Conservation (phyloP, 1,140 invertebrate genomes). For the Brachionus rubens region DNA sequence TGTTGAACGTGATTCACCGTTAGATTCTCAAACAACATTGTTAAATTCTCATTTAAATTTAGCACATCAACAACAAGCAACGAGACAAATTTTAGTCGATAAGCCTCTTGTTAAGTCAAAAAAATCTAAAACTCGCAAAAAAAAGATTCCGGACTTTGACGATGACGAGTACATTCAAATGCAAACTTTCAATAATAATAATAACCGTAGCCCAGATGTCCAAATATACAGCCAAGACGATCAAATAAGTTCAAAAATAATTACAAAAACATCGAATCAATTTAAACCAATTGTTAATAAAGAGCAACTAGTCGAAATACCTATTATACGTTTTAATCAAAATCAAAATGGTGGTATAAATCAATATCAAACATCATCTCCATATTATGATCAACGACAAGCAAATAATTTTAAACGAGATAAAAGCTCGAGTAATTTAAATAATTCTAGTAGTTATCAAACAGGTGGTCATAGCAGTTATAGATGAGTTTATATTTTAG, state of each 20-base stretch:
- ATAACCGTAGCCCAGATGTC: too few species aligned
- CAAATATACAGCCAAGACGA: neutral
- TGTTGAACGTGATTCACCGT: slow-evolving; percentile 3
- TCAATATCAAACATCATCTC: neutral
- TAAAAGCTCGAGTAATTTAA: neutral
- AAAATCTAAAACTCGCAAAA: neutral
- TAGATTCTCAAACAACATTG: slow-evolving; percentile 12
- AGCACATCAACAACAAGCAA: slow-evolving; percentile 17
- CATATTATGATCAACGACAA: too few species aligned
- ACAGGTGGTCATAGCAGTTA: neutral
- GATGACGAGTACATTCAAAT: slow-evolving; percentile 8
- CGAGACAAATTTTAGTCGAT: too few species aligned
- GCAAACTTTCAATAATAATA: slow-evolving; percentile 7
- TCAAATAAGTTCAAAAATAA: slow-evolving; percentile 2
- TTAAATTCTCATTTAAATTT: slow-evolving; percentile 17
- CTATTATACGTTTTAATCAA: slow-evolving; percentile 16
- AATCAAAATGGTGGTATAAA: neutral
- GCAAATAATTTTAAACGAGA: too few species aligned
- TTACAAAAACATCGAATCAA: too few species aligned
- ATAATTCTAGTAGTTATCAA: neutral
- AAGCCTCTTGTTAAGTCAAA: neutral
- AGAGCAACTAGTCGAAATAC: too few species aligned
- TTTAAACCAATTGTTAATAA: too few species aligned
- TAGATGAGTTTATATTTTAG: neutral
- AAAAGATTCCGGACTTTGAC: neutral